Evolutionary conservation across 2,888 invertebrate species (phyloP).

Genomic region (Melitaea athalia): DNA sequence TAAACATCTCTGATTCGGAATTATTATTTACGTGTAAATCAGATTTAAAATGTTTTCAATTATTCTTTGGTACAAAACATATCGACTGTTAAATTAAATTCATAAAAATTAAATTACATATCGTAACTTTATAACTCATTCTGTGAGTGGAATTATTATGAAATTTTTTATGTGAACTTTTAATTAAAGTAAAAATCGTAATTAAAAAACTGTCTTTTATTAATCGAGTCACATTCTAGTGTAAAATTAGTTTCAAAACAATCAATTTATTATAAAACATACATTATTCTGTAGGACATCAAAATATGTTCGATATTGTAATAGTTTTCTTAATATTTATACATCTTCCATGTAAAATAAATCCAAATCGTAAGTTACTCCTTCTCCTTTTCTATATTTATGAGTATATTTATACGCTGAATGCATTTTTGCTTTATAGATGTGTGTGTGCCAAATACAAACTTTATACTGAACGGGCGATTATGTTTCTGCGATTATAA

Average conservation of each 20-base stretch:
- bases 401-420: slow-evolving; percentile 12
- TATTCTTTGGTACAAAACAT: not conserved
- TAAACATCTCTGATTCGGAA: no score
- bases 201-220: slow-evolving; percentile 47
- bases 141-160: no score
- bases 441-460: slow-evolving; percentile 66
- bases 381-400: not conserved
- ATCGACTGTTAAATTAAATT: not conserved
- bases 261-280: slow-evolving; percentile 38
- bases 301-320: slow-evolving; percentile 57
- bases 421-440: slow-evolving; percentile 46
- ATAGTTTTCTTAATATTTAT: slow-evolving; percentile 56
- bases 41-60: no score
- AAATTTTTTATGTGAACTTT: not conserved
- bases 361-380: slow-evolving; percentile 55
- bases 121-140: not conserved
- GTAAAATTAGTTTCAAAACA: slow-evolving; percentile 49
- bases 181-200: slow-evolving; percentile 45
- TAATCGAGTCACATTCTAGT: slow-evolving; percentile 44
- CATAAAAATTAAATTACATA: not conserved
- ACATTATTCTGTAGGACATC: slow-evolving; percentile 40
- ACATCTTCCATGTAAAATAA: slow-evolving; percentile 46
- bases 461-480: slow-evolving; percentile 59
- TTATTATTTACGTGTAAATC: no score
- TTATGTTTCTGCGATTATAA: slow-evolving; percentile 60